These are phyloP conservation scores for Acronicta alni DNA, from an alignment of 2,888 invertebrate genomes.

Conservation along the genomic window DNA sequence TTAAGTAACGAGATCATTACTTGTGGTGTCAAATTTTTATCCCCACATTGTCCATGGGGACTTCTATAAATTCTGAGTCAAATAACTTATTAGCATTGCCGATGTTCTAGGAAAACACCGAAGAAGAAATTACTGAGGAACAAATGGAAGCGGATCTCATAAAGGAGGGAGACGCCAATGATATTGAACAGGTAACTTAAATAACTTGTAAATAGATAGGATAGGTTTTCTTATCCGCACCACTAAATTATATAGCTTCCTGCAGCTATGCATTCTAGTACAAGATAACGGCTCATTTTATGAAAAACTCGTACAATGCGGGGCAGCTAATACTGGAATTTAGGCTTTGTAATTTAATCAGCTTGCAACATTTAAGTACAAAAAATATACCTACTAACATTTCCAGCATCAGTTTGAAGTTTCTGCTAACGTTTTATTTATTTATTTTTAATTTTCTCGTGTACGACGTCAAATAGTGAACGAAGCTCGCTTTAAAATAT, in stretches of 20 bases:
- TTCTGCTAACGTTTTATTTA: neutral
- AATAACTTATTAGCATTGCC: neutral
- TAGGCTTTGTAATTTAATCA: neutral
- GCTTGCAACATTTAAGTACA: neutral
- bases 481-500: too few relatives aligned
- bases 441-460: too few relatives aligned
- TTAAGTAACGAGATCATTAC: too few relatives aligned
- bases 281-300: too few relatives aligned
- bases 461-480: neutral
- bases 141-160: slow-evolving; percentile 89
- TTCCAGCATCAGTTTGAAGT: neutral
- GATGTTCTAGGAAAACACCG: slow-evolving; percentile 68
- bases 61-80: neutral
- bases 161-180: slow-evolving; percentile 84
- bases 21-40: too few relatives aligned
- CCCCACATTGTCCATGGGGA: too few relatives aligned
- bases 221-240: too few relatives aligned
- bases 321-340: too few relatives aligned
- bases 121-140: slow-evolving; percentile 85
- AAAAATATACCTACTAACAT: neutral
- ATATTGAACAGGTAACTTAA: slow-evolving; percentile 81
- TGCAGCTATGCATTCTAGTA: too few relatives aligned
- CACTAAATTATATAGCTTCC: too few relatives aligned
- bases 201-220: neutral
- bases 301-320: too few relatives aligned